A percentile compares a stretch with the other conserved stretches of the same genome.
Evolutionary conservation across 2,113 vertebrate genomes (phyloP).

Genomic region (Gymnorhina tibicen): DNA sequence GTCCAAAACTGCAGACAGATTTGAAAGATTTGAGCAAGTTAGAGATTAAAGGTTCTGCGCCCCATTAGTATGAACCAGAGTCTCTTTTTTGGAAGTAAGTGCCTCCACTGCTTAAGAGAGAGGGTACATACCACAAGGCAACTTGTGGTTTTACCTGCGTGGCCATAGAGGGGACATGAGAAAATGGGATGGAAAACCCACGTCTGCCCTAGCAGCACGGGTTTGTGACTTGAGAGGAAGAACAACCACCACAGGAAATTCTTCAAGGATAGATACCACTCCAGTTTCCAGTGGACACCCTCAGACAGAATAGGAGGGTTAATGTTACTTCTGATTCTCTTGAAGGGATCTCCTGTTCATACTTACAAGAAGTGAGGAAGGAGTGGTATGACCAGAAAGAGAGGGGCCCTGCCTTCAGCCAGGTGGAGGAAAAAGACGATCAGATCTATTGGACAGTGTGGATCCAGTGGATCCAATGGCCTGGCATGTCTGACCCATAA

Average conservation of each 20-base stretch:
- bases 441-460: rapidly evolving
- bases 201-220: rapidly evolving
- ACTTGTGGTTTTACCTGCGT: background rate
- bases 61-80: background rate
- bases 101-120: background rate
- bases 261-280: background rate
- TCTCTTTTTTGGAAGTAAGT: background rate
- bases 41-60: background rate
- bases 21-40: background rate
- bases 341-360: background rate
- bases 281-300: background rate
- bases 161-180: no score
- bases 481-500: background rate
- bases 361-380: background rate
- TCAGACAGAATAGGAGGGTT: background rate
- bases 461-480: background rate
- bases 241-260: background rate
- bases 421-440: background rate
- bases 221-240: background rate
- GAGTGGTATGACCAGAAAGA: background rate
- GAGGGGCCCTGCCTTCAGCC: no score
- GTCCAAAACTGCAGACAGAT: background rate
- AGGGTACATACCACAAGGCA: no score
- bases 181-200: background rate
- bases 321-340: background rate